Conservation (phyloP, 2,113 vertebrate genomes). For the Mohoua ochrocephala region DNA sequence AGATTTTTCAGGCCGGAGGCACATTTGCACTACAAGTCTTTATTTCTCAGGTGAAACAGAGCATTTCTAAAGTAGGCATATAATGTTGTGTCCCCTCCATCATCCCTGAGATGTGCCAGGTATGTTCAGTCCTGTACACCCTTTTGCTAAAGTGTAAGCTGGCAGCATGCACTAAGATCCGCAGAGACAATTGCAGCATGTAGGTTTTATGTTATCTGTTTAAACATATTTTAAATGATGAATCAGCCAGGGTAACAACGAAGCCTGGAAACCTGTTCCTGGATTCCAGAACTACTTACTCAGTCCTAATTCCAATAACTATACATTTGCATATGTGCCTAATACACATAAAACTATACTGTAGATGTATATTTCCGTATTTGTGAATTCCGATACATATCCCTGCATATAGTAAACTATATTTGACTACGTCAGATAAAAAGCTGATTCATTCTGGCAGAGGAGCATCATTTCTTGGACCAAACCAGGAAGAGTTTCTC, state of each 20-base stretch:
- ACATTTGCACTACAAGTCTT: not conserved
- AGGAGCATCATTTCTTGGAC: not conserved
- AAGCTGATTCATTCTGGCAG: not conserved
- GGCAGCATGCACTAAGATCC: not conserved
- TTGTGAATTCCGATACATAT: not conserved
- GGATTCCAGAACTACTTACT: not conserved
- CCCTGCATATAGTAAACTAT: not conserved
- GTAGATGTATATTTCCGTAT: not conserved
- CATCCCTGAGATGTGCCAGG: not conserved
- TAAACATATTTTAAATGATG: not conserved
- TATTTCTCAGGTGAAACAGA: not conserved
- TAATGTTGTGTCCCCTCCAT: not conserved
- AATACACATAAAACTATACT: not conserved
- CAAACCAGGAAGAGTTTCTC: not conserved
- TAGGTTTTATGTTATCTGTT: not conserved
- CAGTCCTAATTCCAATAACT: not conserved
- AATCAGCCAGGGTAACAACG: not conserved
- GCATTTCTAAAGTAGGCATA: not conserved
- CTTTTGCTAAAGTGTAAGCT: not conserved
- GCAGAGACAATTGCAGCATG: not conserved
- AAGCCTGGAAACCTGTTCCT: not conserved
- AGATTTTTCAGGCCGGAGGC: not conserved
- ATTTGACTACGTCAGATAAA: not conserved
- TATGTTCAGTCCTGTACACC: not conserved
- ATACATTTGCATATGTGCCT: not conserved